phyloP scores from a whole-genome alignment of 2,888 invertebrate genomes.

The Drosophila nr. perissopoda region DNA sequence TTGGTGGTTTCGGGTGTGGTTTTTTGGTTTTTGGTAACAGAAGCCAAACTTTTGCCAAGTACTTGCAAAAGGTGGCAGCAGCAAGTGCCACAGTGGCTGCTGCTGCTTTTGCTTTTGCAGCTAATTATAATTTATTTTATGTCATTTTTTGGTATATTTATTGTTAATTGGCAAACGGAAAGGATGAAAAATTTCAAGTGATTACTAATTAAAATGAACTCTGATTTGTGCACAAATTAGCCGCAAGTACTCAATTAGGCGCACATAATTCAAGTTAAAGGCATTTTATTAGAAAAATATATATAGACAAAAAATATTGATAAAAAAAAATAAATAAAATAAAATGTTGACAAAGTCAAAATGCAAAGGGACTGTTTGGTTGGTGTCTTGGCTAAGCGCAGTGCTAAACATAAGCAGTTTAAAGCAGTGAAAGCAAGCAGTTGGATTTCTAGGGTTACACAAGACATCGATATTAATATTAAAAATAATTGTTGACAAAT shows the following conservation, averaged over 20 bases:
- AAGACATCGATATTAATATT: not conserved
- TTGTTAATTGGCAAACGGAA: slow-evolving; percentile 48
- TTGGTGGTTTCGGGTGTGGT: slow-evolving; percentile 16
- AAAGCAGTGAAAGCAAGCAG: slow-evolving; percentile 37
- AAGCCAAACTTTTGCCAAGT: slow-evolving; percentile 24
- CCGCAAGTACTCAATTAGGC: not conserved
- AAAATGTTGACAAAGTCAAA: not conserved
- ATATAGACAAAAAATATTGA: not conserved
- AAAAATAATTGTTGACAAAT: not conserved
- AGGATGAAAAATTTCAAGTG: slow-evolving; percentile 19
- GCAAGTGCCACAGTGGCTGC: slow-evolving; percentile 9
- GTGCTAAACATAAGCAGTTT: no score
- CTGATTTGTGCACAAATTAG: not conserved
- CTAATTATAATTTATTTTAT: slow-evolving; percentile 63
- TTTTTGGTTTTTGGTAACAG: slow-evolving; percentile 6
- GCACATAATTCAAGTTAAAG: not conserved
- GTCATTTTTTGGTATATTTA: slow-evolving; percentile 48
- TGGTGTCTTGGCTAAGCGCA: not conserved
- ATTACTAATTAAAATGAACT: slow-evolving; percentile 1
- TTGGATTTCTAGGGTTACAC: not conserved
- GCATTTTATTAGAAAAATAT: not conserved
- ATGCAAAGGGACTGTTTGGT: not conserved
- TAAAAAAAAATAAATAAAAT: not conserved
- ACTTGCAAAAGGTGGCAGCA: slow-evolving; percentile 1
- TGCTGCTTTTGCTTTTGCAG: slow-evolving; percentile 28